Conservation (phyloP, 2,113 vertebrate species). For the Plestiodon gilberti region DNA sequence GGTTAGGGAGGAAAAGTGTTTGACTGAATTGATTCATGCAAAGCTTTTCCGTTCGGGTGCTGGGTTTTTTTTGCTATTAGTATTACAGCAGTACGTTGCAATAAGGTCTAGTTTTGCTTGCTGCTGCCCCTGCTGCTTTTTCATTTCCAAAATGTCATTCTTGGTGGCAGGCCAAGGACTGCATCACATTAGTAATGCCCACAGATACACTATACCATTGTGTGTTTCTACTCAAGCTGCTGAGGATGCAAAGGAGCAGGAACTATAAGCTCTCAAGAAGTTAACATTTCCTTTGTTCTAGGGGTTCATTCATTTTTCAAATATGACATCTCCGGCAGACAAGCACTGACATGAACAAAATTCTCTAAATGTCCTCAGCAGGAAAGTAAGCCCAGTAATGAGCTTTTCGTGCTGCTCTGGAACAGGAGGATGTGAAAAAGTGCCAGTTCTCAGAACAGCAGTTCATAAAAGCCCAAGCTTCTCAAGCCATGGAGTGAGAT, state of each 20-base stretch:
- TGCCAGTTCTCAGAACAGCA: neutral
- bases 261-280: neutral
- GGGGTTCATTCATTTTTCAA: neutral
- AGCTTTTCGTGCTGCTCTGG: conserved; percentile 48
- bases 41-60: neutral
- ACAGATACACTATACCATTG: neutral
- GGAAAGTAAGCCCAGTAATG: conserved; percentile 15
- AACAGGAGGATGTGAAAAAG: neutral
- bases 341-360: neutral
- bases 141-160: neutral
- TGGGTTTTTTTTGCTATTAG: neutral
- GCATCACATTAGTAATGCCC: neutral
- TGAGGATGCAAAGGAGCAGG: neutral
- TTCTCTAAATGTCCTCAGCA: conserved; percentile 30
- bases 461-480: neutral
- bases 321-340: neutral
- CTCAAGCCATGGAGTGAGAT: neutral
- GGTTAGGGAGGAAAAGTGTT: too few species aligned
- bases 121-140: neutral
- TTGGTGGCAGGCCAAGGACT: neutral
- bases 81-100: neutral
- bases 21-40: neutral
- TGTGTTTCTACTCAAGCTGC: neutral
- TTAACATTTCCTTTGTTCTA: neutral
- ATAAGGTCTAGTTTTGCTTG: neutral